Conservation (phyloP, 2,888 invertebrate species). For the Coenonympha glycerion region DNA sequence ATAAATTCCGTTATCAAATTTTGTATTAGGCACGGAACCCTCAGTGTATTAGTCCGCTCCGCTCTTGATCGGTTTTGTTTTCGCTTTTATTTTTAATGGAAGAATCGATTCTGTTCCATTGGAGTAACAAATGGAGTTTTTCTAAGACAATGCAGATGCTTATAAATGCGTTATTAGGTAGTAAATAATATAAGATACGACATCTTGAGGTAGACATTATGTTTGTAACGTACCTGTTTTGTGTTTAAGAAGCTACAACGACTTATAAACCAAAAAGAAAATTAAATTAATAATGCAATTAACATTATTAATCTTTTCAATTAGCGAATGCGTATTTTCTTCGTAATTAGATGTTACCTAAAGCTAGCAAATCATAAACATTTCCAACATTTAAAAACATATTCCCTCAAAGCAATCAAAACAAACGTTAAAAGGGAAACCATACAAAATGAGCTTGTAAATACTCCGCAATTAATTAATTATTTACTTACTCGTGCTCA, state of each 20-base stretch:
- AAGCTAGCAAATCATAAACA: not conserved
- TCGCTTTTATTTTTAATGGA: constrained; percentile 5
- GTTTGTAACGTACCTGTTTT: too few species aligned
- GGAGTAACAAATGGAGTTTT: not conserved
- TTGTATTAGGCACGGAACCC: not conserved
- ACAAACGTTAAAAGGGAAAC: constrained; percentile 1
- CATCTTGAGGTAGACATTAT: too few species aligned
- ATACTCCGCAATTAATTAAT: not conserved
- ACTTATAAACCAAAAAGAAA: too few species aligned
- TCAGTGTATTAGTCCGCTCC: not conserved
- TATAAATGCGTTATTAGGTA: not conserved
- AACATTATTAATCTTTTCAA: too few species aligned
- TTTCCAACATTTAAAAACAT: too few species aligned
- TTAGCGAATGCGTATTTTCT: too few species aligned
- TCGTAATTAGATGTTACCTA: not conserved
- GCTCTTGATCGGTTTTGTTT: not conserved
- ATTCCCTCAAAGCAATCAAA: not conserved
- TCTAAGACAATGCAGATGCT: not conserved
- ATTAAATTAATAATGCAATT: too few species aligned
- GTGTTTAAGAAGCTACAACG: too few species aligned
- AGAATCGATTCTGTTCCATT: constrained; percentile 16
- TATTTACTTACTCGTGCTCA: not conserved
- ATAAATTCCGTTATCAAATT: not conserved
- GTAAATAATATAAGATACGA: too few species aligned
- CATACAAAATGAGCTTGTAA: not conserved